A percentile compares a stretch with the other conserved stretches of the same genome.
Evolutionary conservation across 2,888 invertebrate genomes (phyloP).

Genomic region (Thereva nobilitata): DNA sequence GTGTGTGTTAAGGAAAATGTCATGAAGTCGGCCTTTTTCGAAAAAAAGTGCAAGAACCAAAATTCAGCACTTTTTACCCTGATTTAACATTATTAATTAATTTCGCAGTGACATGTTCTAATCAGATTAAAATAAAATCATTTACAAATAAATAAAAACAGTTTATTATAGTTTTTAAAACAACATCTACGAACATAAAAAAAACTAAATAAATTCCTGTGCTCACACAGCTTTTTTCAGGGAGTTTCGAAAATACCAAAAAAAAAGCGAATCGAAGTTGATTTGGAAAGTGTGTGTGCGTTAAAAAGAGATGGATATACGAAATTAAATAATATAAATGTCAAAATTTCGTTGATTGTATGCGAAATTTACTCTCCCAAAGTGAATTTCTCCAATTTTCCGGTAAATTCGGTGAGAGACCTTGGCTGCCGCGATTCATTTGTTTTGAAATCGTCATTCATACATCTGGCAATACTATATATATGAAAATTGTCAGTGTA

Average conservation of each 20-base stretch:
- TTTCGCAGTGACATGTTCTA: too few species aligned
- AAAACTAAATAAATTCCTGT: slow-evolving; percentile 17
- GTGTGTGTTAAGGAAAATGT: slow-evolving; percentile 31
- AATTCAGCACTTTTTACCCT: too few species aligned
- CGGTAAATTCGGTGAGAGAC: slow-evolving; percentile 8
- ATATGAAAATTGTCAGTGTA: neutral
- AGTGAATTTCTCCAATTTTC: neutral
- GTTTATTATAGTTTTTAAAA: too few species aligned
- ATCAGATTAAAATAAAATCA: too few species aligned
- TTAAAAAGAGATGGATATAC: slow-evolving; percentile 10
- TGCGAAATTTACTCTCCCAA: neutral
- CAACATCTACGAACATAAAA: too few species aligned
- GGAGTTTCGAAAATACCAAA: slow-evolving; percentile 26
- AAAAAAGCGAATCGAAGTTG: slow-evolving; percentile 23
- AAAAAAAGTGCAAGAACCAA: neutral
- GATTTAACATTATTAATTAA: too few species aligned
- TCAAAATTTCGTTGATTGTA: neutral
- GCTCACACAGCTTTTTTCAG: slow-evolving; percentile 21
- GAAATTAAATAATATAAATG: neutral
- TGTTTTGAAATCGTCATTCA: neutral
- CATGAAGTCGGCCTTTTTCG: slow-evolving; percentile 8
- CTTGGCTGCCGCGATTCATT: neutral
- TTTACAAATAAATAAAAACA: too few species aligned
- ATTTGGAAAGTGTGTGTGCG: slow-evolving; percentile 17
- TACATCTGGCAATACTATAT: too few species aligned